Evolutionary conservation across 2,888 invertebrate species (phyloP).

Genomic region (Eupelmus urozonus): DNA sequence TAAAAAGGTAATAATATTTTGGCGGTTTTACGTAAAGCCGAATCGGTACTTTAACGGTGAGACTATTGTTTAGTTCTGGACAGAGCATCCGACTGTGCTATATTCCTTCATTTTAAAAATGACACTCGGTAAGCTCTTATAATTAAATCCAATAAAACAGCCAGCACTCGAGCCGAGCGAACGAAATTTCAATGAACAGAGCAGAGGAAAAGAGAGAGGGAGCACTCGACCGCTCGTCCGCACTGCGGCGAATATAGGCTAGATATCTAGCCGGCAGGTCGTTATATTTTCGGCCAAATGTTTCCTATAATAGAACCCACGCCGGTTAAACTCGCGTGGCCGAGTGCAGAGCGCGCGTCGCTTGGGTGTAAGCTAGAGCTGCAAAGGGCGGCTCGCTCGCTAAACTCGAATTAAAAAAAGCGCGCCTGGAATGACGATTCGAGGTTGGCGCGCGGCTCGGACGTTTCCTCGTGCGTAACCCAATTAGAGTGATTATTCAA

Average conservation of each 20-base stretch:
- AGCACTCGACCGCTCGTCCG: background rate
- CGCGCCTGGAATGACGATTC: constrained; percentile 66
- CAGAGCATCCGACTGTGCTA: no score
- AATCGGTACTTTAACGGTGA: no score
- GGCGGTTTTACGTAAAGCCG: background rate
- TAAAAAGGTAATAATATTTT: background rate
- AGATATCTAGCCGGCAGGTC: constrained; percentile 10
- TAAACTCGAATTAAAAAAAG: constrained; percentile 31
- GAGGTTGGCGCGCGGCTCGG: constrained; percentile 67
- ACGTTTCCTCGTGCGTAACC: constrained; percentile 76
- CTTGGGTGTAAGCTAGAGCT: no score
- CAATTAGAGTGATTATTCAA: constrained; percentile 76
- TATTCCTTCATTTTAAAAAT: no score
- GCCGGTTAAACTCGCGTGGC: background rate
- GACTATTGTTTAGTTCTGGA: no score
- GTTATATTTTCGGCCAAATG: constrained; percentile 46
- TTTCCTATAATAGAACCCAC: constrained; percentile 48
- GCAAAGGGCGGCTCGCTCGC: constrained; percentile 11
- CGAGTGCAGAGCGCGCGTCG: background rate
- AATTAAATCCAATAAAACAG: no score
- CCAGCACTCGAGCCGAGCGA: no score
- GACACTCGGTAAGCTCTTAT: no score
- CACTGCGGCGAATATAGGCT: background rate
- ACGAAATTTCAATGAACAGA: background rate
- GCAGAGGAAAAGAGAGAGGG: background rate